A percentile compares a stretch with the other conserved stretches of the same genome.
These are phyloP conservation scores for Drosophila demipolita DNA, from an alignment of 2,888 invertebrate genomes.

Conservation along the genomic window DNA sequence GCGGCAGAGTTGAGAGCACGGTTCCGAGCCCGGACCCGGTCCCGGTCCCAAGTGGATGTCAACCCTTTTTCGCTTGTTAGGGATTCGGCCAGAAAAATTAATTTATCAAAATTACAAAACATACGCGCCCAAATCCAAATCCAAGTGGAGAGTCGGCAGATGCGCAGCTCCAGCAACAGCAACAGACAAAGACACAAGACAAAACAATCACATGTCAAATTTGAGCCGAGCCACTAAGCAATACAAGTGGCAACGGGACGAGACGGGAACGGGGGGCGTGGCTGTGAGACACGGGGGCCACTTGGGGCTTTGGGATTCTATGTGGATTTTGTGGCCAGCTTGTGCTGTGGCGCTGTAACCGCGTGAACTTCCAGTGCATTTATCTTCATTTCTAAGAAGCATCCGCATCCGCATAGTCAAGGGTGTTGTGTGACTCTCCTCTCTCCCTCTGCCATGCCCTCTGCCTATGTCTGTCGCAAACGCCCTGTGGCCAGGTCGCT, in stretches of 20 bases:
- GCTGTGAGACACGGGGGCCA: constrained; percentile 35
- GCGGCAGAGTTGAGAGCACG: constrained; percentile 19
- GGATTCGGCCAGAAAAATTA: constrained; percentile 73
- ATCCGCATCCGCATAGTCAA: constrained; percentile 49
- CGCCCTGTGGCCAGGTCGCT: constrained; percentile 34
- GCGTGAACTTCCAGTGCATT: constrained; percentile 80
- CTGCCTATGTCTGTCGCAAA: constrained; percentile 15
- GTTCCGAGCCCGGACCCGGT: constrained; percentile 23
- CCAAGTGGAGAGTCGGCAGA: constrained; percentile 49
- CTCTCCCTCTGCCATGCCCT: constrained; percentile 6
- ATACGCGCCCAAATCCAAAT: constrained; percentile 17
- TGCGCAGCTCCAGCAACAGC: constrained; percentile 39
- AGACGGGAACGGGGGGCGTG: not conserved
- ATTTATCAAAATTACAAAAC: constrained; percentile 82
- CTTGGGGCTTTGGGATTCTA: constrained; percentile 42
- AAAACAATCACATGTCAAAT: constrained; percentile 82
- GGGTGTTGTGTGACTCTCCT: constrained; percentile 31
- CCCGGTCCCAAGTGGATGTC: constrained; percentile 75
- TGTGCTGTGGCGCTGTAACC: constrained; percentile 66
- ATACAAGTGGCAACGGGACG: constrained; percentile 21
- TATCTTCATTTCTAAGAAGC: constrained; percentile 77
- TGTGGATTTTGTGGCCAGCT: constrained; percentile 69
- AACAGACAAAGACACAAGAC: constrained; percentile 47
- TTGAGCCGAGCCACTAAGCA: constrained; percentile 75
- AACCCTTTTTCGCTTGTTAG: constrained; percentile 66